phyloP scores from a whole-genome alignment of 2,113 vertebrate genomes.

The Phodopus roborovskii region DNA sequence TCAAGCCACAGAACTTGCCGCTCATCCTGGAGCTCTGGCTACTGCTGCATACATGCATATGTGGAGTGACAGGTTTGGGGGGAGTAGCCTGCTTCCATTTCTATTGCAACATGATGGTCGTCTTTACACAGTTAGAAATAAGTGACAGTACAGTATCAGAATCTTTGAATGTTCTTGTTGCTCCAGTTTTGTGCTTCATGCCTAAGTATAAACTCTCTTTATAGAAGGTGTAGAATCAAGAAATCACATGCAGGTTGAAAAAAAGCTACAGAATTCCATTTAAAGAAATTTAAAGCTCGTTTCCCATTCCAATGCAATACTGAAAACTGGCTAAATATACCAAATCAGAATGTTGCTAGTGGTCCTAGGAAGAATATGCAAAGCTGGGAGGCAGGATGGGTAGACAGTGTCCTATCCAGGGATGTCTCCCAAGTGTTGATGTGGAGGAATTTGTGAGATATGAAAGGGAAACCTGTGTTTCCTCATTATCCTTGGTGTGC shows the following conservation, averaged over 20 bases:
- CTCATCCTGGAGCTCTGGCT: conserved; percentile 39
- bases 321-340: conserved; percentile 80
- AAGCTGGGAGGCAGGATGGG: conserved; percentile 76
- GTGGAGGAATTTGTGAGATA: conserved; percentile 85
- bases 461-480: conserved; percentile 87
- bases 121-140: conserved; percentile 56
- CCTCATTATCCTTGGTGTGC: conserved; percentile 84
- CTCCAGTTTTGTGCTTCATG: conserved; percentile 84
- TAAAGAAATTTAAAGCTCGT: conserved; percentile 72
- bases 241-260: conserved; percentile 77
- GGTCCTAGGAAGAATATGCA: conserved; percentile 77
- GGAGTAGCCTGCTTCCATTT: conserved; percentile 65
- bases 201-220: conserved; percentile 80
- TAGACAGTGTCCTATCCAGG: conserved; percentile 87
- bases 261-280: conserved; percentile 76
- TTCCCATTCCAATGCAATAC: conserved; percentile 81
- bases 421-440: conserved; percentile 88
- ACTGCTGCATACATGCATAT: conserved; percentile 59
- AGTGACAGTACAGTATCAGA: conserved; percentile 53
- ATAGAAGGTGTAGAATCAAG: conserved; percentile 77
- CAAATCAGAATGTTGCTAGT: conserved; percentile 71
- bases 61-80: conserved; percentile 57
- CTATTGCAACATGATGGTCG: conserved; percentile 49
- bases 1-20: conserved; percentile 60
- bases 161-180: conserved; percentile 74